phyloP scores from a whole-genome alignment of 2,888 invertebrate species.

The Syrphus vitripennis region DNA sequence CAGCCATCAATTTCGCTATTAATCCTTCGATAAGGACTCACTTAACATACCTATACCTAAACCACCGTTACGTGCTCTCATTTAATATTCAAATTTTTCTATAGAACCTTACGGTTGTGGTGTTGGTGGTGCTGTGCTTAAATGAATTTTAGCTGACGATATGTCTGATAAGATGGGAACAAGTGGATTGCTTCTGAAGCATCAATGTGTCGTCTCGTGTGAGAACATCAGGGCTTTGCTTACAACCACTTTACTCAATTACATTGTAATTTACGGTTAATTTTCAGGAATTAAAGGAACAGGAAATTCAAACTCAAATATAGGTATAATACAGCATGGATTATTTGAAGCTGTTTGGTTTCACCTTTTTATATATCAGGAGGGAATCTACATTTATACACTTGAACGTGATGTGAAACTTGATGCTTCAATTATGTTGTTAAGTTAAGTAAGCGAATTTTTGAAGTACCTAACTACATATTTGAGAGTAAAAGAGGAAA shows the following conservation, averaged over 20 bases:
- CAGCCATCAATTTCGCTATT: conserved; percentile 53
- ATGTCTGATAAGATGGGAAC: conserved; percentile 70
- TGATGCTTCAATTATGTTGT: conserved; percentile 61
- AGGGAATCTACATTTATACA: conserved; percentile 15
- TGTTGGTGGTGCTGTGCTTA: conserved; percentile 30
- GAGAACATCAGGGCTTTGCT: conserved; percentile 36
- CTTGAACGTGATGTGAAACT: conserved; percentile 65
- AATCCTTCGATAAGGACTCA: conserved; percentile 56
- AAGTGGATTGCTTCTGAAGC: conserved; percentile 47
- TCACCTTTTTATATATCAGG: conserved; percentile 43
- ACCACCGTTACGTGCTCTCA: conserved; percentile 62
- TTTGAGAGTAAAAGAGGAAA: background rate
- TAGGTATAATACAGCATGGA: conserved; percentile 8
- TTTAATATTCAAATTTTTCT: conserved; percentile 68
- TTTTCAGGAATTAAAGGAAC: conserved; percentile 47
- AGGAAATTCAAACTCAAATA: conserved; percentile 17
- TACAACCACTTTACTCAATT: conserved; percentile 67
- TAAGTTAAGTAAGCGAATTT: background rate
- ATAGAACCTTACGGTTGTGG: background rate
- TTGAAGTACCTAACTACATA: background rate
- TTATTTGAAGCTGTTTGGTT: conserved; percentile 22
- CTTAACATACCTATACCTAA: conserved; percentile 4
- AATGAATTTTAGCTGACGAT: conserved; percentile 70
- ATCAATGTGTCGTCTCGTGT: conserved; percentile 31
- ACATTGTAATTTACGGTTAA: conserved; percentile 68